Conservation (phyloP, 2,888 invertebrate genomes). For the Cerastoderma edule region DNA sequence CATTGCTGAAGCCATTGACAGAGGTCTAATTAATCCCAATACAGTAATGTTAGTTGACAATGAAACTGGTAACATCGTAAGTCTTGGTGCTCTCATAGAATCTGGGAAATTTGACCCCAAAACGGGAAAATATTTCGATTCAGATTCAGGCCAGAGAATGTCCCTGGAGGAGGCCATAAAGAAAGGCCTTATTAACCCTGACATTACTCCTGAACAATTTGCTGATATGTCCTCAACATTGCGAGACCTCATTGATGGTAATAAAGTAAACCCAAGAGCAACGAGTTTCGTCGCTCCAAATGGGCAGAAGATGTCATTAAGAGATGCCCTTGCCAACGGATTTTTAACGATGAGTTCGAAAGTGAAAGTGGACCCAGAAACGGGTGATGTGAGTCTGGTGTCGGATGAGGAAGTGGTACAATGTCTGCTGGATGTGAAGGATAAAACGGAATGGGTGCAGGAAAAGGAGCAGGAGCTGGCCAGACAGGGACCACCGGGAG, state of each 20-base stretch:
- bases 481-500: slow-evolving; percentile 69
- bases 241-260: slow-evolving; percentile 76
- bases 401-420: slow-evolving; percentile 79
- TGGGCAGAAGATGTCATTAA: slow-evolving; percentile 85
- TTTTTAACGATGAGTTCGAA: slow-evolving; percentile 88
- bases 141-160: slow-evolving; percentile 87
- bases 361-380: slow-evolving; percentile 85
- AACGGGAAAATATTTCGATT: slow-evolving; percentile 87
- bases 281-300: slow-evolving; percentile 77
- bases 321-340: slow-evolving; percentile 89
- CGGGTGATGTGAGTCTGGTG: slow-evolving; percentile 74
- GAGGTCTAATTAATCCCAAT: slow-evolving; percentile 84
- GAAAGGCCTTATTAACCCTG: slow-evolving; percentile 86
- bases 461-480: slow-evolving; percentile 76
- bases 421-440: slow-evolving; percentile 78
- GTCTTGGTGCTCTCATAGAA: slow-evolving; percentile 74
- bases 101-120: slow-evolving; percentile 86
- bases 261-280: slow-evolving; percentile 75
- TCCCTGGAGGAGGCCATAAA: slow-evolving; percentile 90
- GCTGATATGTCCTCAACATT: slow-evolving; percentile 75
- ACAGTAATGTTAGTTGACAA: slow-evolving; percentile 80
- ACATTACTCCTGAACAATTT: slow-evolving; percentile 74
- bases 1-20: slow-evolving; percentile 89
- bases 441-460: slow-evolving; percentile 78
- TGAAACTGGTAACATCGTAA: slow-evolving; percentile 74